A percentile compares a stretch with the other conserved stretches of the same genome.
These are phyloP conservation scores for Chironomus tentans DNA, from an alignment of 2,888 invertebrate genomes.

Conservation along the genomic window DNA sequence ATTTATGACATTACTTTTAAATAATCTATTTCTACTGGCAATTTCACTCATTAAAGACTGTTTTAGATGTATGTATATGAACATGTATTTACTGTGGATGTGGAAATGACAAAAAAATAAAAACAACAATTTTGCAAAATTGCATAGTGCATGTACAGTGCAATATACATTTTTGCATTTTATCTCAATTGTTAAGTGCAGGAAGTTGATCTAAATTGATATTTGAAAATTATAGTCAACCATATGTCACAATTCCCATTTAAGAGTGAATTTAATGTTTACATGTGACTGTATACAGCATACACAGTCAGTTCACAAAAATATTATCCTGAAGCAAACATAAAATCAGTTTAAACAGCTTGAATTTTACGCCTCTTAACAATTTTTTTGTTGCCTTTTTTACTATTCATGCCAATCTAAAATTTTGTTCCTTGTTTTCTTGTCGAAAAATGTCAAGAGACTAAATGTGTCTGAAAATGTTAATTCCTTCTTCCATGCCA, in stretches of 20 bases:
- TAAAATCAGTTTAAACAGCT: not conserved
- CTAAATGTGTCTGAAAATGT: not conserved
- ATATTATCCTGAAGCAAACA: not conserved
- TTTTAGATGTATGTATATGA: too few species aligned
- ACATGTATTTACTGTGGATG: too few species aligned
- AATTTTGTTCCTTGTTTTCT: not conserved
- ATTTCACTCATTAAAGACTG: not conserved
- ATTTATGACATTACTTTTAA: not conserved
- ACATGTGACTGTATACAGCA: not conserved
- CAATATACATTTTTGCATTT: not conserved
- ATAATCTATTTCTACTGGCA: not conserved
- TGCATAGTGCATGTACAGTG: too few species aligned
- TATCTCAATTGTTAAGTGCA: not conserved
- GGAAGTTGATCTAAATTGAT: not conserved
- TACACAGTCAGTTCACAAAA: not conserved
- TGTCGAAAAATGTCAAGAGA: not conserved
- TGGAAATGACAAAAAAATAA: not conserved
- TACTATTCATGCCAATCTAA: not conserved
- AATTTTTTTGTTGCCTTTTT: not conserved
- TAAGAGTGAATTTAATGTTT: not conserved
- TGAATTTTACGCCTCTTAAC: not conserved
- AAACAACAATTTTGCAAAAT: not conserved
- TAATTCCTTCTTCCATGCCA: not conserved
- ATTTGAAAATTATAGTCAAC: constrained; percentile 5
- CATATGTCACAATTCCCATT: constrained; percentile 1